Evolutionary conservation across 1,140 invertebrate species (phyloP).

Genomic region (Ceratitis capitata): DNA sequence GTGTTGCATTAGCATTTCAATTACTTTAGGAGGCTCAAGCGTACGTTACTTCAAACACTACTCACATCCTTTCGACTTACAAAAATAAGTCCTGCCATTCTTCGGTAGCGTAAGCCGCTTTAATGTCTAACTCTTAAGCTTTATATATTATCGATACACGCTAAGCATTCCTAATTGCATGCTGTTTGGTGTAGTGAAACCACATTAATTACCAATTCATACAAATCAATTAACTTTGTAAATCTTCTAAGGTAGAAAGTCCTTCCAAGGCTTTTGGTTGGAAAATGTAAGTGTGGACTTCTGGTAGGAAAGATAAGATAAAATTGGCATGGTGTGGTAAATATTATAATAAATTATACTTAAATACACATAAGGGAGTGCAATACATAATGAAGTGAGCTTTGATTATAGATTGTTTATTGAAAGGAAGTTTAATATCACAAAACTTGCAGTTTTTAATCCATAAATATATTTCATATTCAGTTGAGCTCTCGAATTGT

Average conservation of each 20-base stretch:
- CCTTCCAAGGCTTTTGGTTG: not conserved
- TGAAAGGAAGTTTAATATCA: no score
- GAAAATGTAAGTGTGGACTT: not conserved
- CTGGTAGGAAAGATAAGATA: not conserved
- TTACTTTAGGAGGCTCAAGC: not conserved
- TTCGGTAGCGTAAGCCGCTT: not conserved
- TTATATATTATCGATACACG: not conserved
- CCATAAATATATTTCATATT: no score
- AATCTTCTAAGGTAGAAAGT: not conserved
- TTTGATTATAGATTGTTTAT: no score
- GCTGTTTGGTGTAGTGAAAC: not conserved
- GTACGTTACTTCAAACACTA: not conserved
- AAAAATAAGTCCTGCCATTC: not conserved
- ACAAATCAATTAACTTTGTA: constrained; percentile 13
- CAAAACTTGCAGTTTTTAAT: no score
- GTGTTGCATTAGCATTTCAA: constrained; percentile 6
- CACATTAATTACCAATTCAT: constrained; percentile 13
- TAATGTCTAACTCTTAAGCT: not conserved
- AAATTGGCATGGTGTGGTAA: not conserved
- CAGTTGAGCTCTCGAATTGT: no score
- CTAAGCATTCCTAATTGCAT: not conserved
- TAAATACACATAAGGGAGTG: not conserved
- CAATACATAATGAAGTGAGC: no score
- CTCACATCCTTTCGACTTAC: not conserved
- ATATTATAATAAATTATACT: not conserved